phyloP scores from a whole-genome alignment of 1,140 invertebrate genomes.

The Eurosta solidaginis region DNA sequence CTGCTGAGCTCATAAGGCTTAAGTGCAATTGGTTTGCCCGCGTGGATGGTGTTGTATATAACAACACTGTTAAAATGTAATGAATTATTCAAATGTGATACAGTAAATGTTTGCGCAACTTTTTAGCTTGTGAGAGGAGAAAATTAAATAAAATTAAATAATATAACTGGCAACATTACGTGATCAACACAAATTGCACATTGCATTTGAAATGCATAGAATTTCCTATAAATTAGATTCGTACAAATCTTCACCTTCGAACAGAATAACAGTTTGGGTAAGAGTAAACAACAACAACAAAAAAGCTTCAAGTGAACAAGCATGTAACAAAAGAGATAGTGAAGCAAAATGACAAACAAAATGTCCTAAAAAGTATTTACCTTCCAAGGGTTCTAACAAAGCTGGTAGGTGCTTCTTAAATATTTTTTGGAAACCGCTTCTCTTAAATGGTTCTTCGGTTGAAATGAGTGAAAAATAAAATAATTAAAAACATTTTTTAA shows the following conservation, averaged over 20 bases:
- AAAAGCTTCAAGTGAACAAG: not conserved
- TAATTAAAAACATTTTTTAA: no score
- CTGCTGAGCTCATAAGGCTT: no score
- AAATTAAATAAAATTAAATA: not conserved
- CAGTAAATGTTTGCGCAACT: not conserved
- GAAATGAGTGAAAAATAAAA: no score
- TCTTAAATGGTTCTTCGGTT: no score
- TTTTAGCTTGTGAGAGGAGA: not conserved
- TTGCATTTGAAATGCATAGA: conserved; percentile 4
- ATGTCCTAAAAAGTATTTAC: no score
- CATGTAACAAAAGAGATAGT: not conserved
- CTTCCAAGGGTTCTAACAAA: no score
- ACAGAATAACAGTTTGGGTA: no score
- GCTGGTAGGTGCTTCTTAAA: not conserved
- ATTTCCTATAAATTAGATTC: not conserved
- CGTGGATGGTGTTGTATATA: no score
- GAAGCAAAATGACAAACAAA: not conserved
- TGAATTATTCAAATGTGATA: not conserved
- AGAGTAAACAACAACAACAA: not conserved
- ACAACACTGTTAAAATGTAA: not conserved
- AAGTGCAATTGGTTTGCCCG: no score
- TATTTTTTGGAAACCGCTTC: no score
- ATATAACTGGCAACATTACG: not conserved
- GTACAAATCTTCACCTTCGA: not conserved
- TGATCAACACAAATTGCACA: not conserved